Evolutionary conservation across 2,888 invertebrate genomes (phyloP).

Genomic region (Tetranychus piercei): DNA sequence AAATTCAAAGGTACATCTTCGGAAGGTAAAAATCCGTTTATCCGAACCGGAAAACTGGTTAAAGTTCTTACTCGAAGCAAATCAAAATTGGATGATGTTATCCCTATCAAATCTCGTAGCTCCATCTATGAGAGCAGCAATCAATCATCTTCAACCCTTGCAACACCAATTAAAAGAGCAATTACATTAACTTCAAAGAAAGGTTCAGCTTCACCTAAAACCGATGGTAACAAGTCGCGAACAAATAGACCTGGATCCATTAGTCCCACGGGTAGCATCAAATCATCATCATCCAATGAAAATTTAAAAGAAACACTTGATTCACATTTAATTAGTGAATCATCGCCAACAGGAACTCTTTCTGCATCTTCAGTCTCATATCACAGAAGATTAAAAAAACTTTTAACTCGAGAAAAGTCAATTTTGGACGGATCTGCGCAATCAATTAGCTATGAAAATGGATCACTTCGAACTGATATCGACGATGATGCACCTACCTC

Average conservation of each 20-base stretch:
- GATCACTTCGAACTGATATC: neutral
- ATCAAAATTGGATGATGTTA: neutral
- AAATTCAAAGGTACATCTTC: neutral
- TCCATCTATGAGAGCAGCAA: neutral
- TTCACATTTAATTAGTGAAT: conserved; percentile 5
- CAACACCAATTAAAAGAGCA: neutral
- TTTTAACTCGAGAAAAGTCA: neutral
- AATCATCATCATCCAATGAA: conserved; percentile 5
- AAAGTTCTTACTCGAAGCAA: neutral
- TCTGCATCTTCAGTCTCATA: conserved; percentile 25
- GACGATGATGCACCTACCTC: neutral
- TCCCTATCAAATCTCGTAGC: neutral
- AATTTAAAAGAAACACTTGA: conserved; percentile 8
- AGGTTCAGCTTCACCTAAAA: neutral
- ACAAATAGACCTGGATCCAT: neutral
- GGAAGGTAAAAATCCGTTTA: neutral
- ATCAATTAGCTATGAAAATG: neutral
- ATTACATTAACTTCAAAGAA: neutral
- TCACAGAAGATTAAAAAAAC: neutral
- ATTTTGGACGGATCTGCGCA: neutral
- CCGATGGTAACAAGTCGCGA: neutral
- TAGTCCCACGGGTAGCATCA: neutral
- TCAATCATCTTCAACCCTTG: neutral
- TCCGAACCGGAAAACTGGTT: neutral
- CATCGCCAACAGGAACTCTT: conserved; percentile 11